Evolutionary conservation across 2,797 vertebrate species (phyloP).

Genomic region (Helostoma temminkii): DNA sequence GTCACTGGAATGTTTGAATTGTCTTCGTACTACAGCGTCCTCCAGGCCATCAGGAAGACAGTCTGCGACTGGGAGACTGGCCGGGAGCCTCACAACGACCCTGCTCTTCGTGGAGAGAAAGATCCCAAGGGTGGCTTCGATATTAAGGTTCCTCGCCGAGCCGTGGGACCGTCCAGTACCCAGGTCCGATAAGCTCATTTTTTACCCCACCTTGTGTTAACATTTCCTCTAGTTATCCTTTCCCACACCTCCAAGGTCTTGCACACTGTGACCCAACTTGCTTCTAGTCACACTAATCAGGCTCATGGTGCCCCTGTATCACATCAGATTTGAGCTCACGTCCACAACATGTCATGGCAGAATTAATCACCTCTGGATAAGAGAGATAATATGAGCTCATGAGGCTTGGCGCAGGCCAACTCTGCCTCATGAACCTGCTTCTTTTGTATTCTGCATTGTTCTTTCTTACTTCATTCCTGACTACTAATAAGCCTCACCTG

Average conservation of each 20-base stretch:
- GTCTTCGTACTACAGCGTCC: conserved; percentile 84
- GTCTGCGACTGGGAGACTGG: conserved; percentile 98
- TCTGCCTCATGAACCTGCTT: conserved; percentile 3
- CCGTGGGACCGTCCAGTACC: conserved; percentile 97
- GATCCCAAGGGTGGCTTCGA: conserved; percentile 99
- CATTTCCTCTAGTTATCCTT: neutral
- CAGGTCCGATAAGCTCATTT: conserved; percentile 83
- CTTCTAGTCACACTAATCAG: conserved; percentile 10
- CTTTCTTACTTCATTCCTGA: neutral
- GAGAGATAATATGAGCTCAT: conserved; percentile 8
- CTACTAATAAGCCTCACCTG: neutral
- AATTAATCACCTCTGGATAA: conserved; percentile 9
- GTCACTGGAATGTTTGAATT: neutral
- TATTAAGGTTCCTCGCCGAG: conserved; percentile 96
- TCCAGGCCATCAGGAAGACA: conserved; percentile 98
- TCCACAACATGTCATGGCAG: conserved; percentile 13
- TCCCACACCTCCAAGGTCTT: neutral
- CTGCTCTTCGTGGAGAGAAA: conserved; percentile 96
- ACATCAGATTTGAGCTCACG: conserved; percentile 3
- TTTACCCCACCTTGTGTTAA: neutral
- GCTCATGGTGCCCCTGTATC: neutral
- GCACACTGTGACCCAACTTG: neutral
- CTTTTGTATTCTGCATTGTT: neutral
- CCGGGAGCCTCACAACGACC: conserved; percentile 96
- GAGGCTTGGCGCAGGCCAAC: neutral